Evolutionary conservation across 2,797 vertebrate species (phyloP), one percentile per base, ranked within the genome.

Genomic region (Anisognathus igniventris): DNA sequence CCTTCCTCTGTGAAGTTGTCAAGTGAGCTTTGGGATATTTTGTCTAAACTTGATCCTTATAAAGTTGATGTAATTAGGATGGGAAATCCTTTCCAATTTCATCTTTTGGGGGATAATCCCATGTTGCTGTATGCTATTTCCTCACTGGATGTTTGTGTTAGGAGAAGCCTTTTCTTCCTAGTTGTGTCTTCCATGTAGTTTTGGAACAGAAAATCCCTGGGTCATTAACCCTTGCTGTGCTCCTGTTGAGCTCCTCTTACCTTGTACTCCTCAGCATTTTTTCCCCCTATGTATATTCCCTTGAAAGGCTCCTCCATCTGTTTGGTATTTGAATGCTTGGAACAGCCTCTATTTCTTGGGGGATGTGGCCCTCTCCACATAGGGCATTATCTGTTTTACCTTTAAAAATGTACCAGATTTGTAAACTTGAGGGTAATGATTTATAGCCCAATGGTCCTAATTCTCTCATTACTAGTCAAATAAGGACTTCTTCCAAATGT

Each of bases 291-390:
- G 40, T 53, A 48, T 60, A 70, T 74, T 73, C 28, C 61, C 45
- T 51, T 74, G 39, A 54, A 93, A 95, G 35, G 31, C 40, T 80
- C 72, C 54, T 95, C 86, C 81, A 94, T 83, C 74, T 95, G 78
- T 74, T 75, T 77, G 76, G 64, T 60, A 70, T 89, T 93, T 79
- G 50, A 86, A 71, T 58, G 65, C 65, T 57, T 71, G 61, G 50
- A 70, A 28, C n/a, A 79, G 61, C 30, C 35, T 57, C 42, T 67
- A 13, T 21, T 61, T 62, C 67, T 80, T 89, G 68, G 57, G 56
- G 53, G 31, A 91, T 56, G 78, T 7, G 21, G 65, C 57, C 31
- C 28, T 71, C 92, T 85, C 75, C 50, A 61, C 65, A 54, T 0
- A 44, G 61, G 65, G 47, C 47, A 83, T 74, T 67, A 68, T 91